phyloP scores from a whole-genome alignment of 2,888 invertebrate species.

The Diloba caeruleocephala region DNA sequence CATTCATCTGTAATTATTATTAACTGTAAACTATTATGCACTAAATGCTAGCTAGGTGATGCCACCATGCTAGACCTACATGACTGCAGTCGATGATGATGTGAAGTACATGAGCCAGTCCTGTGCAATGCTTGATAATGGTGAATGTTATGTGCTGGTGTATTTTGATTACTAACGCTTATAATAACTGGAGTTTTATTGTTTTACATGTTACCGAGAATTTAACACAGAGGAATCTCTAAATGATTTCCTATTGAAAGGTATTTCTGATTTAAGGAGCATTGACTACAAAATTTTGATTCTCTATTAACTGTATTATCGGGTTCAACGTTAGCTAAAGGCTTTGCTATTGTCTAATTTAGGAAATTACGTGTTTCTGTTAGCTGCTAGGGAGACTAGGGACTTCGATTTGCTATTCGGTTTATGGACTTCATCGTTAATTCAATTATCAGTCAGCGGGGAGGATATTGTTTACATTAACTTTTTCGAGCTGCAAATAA shows the following conservation, averaged over 20 bases:
- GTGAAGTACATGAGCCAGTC: slow-evolving; percentile 81
- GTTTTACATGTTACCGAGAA: slow-evolving; percentile 41
- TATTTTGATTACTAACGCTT: slow-evolving; percentile 62
- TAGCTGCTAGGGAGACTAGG: slow-evolving; percentile 20
- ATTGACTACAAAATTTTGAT: slow-evolving; percentile 41
- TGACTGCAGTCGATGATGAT: slow-evolving; percentile 81
- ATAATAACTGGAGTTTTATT: slow-evolving; percentile 39
- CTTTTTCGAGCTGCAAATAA: slow-evolving; percentile 75
- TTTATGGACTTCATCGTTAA: slow-evolving; percentile 41
- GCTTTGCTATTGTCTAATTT: slow-evolving; percentile 53
- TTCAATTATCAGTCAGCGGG: slow-evolving; percentile 18
- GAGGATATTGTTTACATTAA: slow-evolving; percentile 41
- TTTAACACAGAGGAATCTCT: slow-evolving; percentile 43
- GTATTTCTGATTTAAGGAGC: slow-evolving; percentile 41
- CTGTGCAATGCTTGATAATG: slow-evolving; percentile 86
- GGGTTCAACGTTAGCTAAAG: slow-evolving; percentile 59
- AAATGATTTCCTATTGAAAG: slow-evolving; percentile 51
- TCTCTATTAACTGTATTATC: slow-evolving; percentile 43
- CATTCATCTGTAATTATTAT: slow-evolving; percentile 51
- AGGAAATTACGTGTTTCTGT: slow-evolving; percentile 39
- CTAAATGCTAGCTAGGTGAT: slow-evolving; percentile 85
- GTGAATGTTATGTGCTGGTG: slow-evolving; percentile 84
- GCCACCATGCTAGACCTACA: slow-evolving; percentile 85
- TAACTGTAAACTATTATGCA: slow-evolving; percentile 73
- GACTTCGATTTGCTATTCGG: slow-evolving; percentile 23